A percentile compares a stretch with the other conserved stretches of the same genome.
phyloP scores from a whole-genome alignment of 2,797 vertebrate genomes.

The Tangara arthus region DNA sequence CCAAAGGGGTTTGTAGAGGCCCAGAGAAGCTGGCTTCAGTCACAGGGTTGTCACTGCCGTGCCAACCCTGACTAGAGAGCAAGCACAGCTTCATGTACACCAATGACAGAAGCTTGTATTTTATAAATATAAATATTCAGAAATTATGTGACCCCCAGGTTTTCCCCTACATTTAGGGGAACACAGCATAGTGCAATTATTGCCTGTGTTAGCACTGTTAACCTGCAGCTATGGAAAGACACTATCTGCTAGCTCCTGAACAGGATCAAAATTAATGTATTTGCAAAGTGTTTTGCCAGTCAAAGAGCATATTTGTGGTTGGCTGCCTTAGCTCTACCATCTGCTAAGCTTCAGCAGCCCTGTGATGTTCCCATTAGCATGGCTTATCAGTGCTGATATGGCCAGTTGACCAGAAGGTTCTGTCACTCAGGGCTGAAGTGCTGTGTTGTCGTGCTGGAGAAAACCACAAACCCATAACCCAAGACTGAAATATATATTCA shows the following conservation, averaged over 20 bases:
- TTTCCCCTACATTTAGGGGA: neutral
- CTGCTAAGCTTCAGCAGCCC: neutral
- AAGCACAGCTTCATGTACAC: neutral
- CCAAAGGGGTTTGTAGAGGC: neutral
- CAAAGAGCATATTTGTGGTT: rapidly evolving
- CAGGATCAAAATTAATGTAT: neutral
- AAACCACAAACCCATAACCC: neutral
- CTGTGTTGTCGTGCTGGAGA: rapidly evolving
- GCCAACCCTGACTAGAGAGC: neutral
- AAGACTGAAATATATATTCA: neutral
- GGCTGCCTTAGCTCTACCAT: neutral
- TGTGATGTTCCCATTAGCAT: rapidly evolving
- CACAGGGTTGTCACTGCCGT: rapidly evolving
- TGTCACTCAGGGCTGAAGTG: neutral
- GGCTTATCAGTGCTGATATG: neutral
- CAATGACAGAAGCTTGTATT: neutral
- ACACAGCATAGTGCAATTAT: neutral
- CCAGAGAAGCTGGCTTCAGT: neutral
- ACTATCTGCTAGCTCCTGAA: neutral
- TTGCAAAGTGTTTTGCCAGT: neutral
- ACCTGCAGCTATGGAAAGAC: neutral
- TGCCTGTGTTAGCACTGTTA: neutral
- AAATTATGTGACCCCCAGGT: neutral
- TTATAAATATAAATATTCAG: neutral
- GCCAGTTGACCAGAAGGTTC: neutral